Conservation (phyloP, 2,797 vertebrate species). For the Benthosema pterotum region DNA sequence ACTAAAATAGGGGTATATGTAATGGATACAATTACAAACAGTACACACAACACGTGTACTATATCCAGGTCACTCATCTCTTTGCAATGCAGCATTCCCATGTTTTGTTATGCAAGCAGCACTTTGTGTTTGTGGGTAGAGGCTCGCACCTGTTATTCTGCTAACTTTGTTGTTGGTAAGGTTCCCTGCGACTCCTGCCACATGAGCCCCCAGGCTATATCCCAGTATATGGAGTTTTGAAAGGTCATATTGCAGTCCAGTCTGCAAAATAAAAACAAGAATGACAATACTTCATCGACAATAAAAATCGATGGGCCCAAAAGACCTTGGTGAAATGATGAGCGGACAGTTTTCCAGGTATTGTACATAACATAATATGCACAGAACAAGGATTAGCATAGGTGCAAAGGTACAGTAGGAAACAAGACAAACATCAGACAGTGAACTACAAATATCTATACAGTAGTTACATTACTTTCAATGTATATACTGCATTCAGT, state of each 20-base stretch:
- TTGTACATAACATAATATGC: too few relatives aligned
- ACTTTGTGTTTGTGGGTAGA: too few relatives aligned
- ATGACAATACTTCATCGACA: neutral
- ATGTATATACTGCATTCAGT: neutral
- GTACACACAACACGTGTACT: too few relatives aligned
- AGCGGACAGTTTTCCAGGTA: neutral
- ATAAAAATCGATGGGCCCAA: neutral
- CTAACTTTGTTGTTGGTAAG: constrained; percentile 85
- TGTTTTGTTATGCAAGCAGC: neutral
- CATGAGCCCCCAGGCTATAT: constrained; percentile 88
- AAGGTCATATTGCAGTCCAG: constrained; percentile 79
- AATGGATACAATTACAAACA: too few relatives aligned
- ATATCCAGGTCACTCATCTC: neutral
- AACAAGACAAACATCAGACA: neutral
- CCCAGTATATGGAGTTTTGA: constrained; percentile 86
- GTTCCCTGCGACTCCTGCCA: constrained; percentile 86
- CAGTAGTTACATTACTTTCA: too few relatives aligned
- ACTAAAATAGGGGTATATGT: too few relatives aligned
- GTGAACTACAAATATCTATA: neutral
- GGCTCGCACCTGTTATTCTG: constrained; percentile 85
- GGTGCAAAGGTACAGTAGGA: neutral
- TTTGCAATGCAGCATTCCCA: neutral
- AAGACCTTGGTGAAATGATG: neutral
- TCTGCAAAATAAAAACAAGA: constrained; percentile 43
- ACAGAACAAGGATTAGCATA: neutral